Base-by-base conservation (phyloP, 2,113 vertebrate species). In the Silurus asotus region DNA sequence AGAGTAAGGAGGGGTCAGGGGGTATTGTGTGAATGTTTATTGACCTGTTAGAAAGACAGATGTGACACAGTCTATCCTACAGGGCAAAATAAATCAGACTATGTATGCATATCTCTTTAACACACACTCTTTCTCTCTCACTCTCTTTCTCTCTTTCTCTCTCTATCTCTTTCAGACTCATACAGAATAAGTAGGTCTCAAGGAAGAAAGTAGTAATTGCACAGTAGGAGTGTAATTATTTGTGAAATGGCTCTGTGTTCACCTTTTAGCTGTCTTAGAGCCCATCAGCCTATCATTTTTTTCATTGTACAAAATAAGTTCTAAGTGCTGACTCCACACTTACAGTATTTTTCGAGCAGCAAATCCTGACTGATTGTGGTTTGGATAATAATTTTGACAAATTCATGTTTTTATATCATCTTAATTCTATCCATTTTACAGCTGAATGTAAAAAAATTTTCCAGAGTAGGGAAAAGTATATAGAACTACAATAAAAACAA, bases 21-120 rank as follows among this genome's bases (percentile, higher is more conserved):
- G 49, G 75, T 5, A 77, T 17, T 61, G 37, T 61, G n/a, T 79
- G 17, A 79, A 85, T 76, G 75, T 69, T 51, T 78, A 19, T 58
- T 85, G 51, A 77, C 72, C 49, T 65, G 59, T 78, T 84, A 53
- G 69, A 49, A 85, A 69, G 28, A 69, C 53, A 80, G 76, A 69
- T 69, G 61, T 76, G 84, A 55, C 51, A 49, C 20, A 15, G 53
- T 49, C 64, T 85, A 80, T 58, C 19, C 75, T 62, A 67, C 17
- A 67, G 72, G 59, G 53, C 8, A 56, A 17, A 58, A 85, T 37
- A 69, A 55, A 80, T 58, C 51, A 85, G 75, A 58, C 51, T 15
- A 20, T 58, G 37, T 58, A 81, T 64, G 2, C 25, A 61, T 85
- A 72, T 51, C 83, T 48, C 76, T 80, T 58, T 67, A 28, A 76